Evolutionary conservation across 2,888 invertebrate species (phyloP).

Genomic region (Hylaea fasciaria): DNA sequence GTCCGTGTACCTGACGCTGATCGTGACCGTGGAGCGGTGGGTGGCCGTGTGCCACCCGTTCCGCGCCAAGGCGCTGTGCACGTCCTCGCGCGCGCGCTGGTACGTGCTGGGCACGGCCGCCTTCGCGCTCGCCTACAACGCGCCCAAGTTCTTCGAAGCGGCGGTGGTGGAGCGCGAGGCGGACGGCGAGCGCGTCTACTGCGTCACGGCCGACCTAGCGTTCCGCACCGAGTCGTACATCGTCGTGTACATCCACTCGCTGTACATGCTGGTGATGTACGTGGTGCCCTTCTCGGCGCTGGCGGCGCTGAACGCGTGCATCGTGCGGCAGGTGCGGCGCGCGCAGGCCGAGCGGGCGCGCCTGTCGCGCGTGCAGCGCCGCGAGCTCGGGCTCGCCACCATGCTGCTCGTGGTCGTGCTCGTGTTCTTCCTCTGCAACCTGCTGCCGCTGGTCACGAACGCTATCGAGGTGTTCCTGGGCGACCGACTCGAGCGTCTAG

Average conservation of each 20-base stretch:
- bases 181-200: constrained; percentile 86
- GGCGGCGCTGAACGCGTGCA: constrained; percentile 95
- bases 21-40: constrained; percentile 96
- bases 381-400: constrained; percentile 96
- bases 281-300: constrained; percentile 95
- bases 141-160: constrained; percentile 92
- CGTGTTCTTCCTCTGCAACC: constrained; percentile 97
- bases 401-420: constrained; percentile 98
- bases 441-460: constrained; percentile 93
- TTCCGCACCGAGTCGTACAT: constrained; percentile 90
- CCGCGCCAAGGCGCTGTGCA: constrained; percentile 94
- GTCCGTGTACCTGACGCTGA: constrained; percentile 95
- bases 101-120: constrained; percentile 93
- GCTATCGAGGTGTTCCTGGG: constrained; percentile 91
- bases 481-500: constrained; percentile 73
- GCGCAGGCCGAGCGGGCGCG: constrained; percentile 96
- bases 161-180: constrained; percentile 75
- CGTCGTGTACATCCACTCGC: constrained; percentile 96
- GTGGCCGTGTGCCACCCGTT: constrained; percentile 97
- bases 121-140: constrained; percentile 93
- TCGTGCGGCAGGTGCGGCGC: constrained; percentile 94
- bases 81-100: constrained; percentile 92
- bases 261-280: constrained; percentile 97
- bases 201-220: constrained; percentile 88
- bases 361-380: constrained; percentile 94